A percentile compares a stretch with the other conserved stretches of the same genome.
Conservation (phyloP, 2,888 invertebrate genomes). For the Exocentrus adspersus region DNA sequence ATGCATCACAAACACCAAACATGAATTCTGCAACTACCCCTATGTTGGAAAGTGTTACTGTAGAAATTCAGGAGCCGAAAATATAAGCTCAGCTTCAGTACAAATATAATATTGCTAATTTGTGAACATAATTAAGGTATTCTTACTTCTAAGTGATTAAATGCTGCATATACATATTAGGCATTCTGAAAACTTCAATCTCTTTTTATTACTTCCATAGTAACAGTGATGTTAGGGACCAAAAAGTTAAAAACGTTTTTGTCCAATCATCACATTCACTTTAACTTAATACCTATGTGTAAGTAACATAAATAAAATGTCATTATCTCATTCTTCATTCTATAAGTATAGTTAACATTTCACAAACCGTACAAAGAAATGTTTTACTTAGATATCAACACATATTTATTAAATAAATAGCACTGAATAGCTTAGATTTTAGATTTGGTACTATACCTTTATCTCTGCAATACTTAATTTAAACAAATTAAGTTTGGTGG, state of each 20-base stretch:
- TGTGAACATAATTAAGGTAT: slow-evolving; percentile 2
- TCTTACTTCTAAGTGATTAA: background rate
- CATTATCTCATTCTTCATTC: slow-evolving; percentile 37
- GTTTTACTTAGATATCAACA: slow-evolving; percentile 34
- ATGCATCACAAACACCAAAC: slow-evolving; percentile 59
- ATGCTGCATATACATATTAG: slow-evolving; percentile 3
- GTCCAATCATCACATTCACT: slow-evolving; percentile 60
- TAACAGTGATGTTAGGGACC: slow-evolving; percentile 63
- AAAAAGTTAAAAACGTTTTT: slow-evolving; percentile 54
- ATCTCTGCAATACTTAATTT: slow-evolving; percentile 51
- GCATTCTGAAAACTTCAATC: slow-evolving; percentile 43
- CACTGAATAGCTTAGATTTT: slow-evolving; percentile 34
- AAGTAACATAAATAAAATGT: slow-evolving; percentile 38
- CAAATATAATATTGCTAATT: slow-evolving; percentile 57
- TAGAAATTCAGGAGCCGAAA: slow-evolving; percentile 79
- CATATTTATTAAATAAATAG: slow-evolving; percentile 32
- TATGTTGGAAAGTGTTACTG: slow-evolving; percentile 74
- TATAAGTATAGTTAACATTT: no score
- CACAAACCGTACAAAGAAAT: slow-evolving; percentile 42
- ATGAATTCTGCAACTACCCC: slow-evolving; percentile 60
- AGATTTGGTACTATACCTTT: slow-evolving; percentile 22
- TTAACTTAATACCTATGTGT: slow-evolving; percentile 36
- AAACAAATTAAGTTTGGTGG: slow-evolving; percentile 61
- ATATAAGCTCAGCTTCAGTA: slow-evolving; percentile 43
- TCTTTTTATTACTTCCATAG: slow-evolving; percentile 55